Evolutionary conservation across 2,888 invertebrate genomes (phyloP), one percentile per base, ranked within the genome.

Genomic region (Plusia festucae): DNA sequence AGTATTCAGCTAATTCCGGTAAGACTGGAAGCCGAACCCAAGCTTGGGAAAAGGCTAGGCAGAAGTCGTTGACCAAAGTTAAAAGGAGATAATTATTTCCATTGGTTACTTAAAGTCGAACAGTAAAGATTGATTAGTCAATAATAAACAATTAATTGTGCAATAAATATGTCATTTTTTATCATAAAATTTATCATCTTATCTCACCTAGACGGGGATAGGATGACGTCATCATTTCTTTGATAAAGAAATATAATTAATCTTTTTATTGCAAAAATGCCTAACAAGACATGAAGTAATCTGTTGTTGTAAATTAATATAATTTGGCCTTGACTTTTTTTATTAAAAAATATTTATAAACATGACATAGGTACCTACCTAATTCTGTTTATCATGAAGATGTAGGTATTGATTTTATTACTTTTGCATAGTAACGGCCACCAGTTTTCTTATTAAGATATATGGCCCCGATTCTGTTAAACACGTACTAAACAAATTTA

Each of bases 61-160:
- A n/a, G n/a, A n/a, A n/a, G n/a, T n/a, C n/a, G n/a, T n/a, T n/a
- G n/a, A n/a, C n/a, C n/a, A n/a, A n/a, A n/a, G n/a, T n/a, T n/a
- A n/a, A n/a, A n/a, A n/a, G n/a, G 6, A 7, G 9, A 30, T 30
- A 6, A 30, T 7, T 30, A 30, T 30, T 6, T 30, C 30, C 0
- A 7, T 30, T 0, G 0, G 9, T 30, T 24, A 8, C 8, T 30
- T 30, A 1, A 0, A 30, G 9, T 30, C 30, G 30, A 30, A 30
- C 30, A 30, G 30, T 30, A 0, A 30, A 30, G 30, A 9, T 30
- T 9, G 30, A 30, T 30, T 30, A 30, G 40, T 40, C 40, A n/a
- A 40, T n/a, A n/a, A n/a, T 40, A 15, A n/a, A 30, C n/a, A n/a
- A 40, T 40, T 40, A 40, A 46, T 49, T 18, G 46, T 49, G 46